Evolutionary conservation across 2,888 invertebrate species (phyloP).

Genomic region (Troides aeacus): DNA sequence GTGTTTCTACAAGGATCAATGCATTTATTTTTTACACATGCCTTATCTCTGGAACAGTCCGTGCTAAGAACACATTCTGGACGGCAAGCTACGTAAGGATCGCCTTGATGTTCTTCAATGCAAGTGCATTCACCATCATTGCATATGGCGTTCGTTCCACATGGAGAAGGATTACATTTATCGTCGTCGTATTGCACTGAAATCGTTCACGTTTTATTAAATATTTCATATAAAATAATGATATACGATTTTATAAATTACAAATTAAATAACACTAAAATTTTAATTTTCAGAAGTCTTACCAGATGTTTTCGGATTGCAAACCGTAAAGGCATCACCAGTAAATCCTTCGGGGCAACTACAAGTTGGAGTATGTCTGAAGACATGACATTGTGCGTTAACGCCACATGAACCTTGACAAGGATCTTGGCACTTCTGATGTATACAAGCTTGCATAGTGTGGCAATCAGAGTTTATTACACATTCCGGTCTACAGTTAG

Average conservation of each 20-base stretch:
- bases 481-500: conserved; percentile 86
- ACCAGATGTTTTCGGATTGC: conserved; percentile 70
- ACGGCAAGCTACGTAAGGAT: conserved; percentile 84
- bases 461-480: conserved; percentile 85
- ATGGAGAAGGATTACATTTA: conserved; percentile 83
- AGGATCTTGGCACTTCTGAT: conserved; percentile 86
- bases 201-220: conserved; percentile 30
- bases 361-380: conserved; percentile 87
- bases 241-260: not conserved
- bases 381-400: conserved; percentile 81
- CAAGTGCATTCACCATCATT: conserved; percentile 81
- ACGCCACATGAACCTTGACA: conserved; percentile 86
- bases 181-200: conserved; percentile 53
- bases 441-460: conserved; percentile 83
- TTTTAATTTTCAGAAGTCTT: conserved; percentile 35
- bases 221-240: not conserved
- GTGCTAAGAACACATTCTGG: conserved; percentile 85
- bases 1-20: conserved; percentile 85
- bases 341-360: conserved; percentile 84
- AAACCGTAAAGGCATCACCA: conserved; percentile 83
- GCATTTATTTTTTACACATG: conserved; percentile 85
- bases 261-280: no score
- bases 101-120: conserved; percentile 82
- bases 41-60: conserved; percentile 83
- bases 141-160: conserved; percentile 82